These are phyloP conservation scores for Ploceus nigricollis DNA, from an alignment of 2,113 vertebrate species.

Conservation along the genomic window DNA sequence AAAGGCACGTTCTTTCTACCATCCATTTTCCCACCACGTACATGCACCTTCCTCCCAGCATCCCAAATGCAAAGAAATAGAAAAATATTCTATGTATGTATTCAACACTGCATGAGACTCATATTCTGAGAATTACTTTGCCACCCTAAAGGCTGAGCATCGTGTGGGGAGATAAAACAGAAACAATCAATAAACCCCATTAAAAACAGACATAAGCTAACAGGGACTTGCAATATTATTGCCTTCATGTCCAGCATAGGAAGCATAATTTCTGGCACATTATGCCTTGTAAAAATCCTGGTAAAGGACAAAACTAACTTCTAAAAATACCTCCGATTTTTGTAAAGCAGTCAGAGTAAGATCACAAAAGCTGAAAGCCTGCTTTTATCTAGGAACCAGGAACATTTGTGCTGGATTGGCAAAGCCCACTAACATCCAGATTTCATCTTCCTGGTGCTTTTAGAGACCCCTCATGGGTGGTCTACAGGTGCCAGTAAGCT, in stretches of 20 bases:
- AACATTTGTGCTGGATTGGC: background rate
- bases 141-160: background rate
- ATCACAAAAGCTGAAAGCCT: background rate
- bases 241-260: background rate
- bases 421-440: background rate
- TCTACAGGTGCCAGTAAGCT: background rate
- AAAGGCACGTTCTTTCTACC: background rate
- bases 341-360: background rate
- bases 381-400: background rate
- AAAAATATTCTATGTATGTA: background rate
- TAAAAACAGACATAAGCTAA: background rate
- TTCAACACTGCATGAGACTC: background rate
- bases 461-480: background rate
- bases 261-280: background rate
- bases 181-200: background rate
- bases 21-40: rapidly evolving
- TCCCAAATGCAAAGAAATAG: background rate
- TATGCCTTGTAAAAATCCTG: background rate
- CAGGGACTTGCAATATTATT: background rate
- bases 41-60: background rate
- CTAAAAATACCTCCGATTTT: background rate
- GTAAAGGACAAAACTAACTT: background rate
- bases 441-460: background rate
- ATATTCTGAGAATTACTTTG: background rate
- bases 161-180: background rate